phyloP scores from a whole-genome alignment of 2,888 invertebrate species.

The Ditula angustiorana region DNA sequence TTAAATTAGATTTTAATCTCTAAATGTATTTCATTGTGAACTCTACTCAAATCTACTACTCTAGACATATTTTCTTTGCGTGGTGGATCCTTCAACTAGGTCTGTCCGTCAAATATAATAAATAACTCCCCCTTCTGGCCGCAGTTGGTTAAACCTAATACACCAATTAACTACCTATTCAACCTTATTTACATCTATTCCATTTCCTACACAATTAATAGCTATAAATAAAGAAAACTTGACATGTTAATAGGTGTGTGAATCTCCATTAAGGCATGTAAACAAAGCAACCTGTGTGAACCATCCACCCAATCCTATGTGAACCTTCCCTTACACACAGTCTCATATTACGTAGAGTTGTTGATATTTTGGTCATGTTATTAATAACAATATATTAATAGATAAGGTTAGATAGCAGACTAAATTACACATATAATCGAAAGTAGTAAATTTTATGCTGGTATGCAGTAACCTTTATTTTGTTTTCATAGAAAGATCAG shows the following conservation, averaged over 20 bases:
- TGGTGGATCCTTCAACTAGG: too few species aligned
- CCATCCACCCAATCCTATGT: background rate
- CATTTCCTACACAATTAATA: background rate
- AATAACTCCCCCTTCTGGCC: too few species aligned
- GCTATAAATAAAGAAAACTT: background rate
- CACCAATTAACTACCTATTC: too few species aligned
- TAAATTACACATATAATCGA: constrained; percentile 3
- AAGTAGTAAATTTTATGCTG: too few species aligned
- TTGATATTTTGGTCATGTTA: background rate
- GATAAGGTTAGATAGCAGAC: constrained; percentile 23
- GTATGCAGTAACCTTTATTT: too few species aligned
- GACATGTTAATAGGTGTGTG: background rate
- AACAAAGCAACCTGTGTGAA: constrained; percentile 4
- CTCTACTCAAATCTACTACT: too few species aligned
- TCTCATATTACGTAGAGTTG: background rate
- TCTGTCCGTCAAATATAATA: too few species aligned
- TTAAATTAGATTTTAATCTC: too few species aligned
- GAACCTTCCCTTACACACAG: background rate
- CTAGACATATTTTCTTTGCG: too few species aligned
- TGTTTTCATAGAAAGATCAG: too few species aligned
- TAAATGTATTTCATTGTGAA: too few species aligned
- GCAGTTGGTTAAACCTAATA: too few species aligned
- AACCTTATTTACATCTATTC: background rate
- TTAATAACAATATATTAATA: constrained; percentile 27
- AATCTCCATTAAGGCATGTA: background rate